Base-by-base conservation (phyloP, 2,888 invertebrate species). In the Acleris laterana region DNA sequence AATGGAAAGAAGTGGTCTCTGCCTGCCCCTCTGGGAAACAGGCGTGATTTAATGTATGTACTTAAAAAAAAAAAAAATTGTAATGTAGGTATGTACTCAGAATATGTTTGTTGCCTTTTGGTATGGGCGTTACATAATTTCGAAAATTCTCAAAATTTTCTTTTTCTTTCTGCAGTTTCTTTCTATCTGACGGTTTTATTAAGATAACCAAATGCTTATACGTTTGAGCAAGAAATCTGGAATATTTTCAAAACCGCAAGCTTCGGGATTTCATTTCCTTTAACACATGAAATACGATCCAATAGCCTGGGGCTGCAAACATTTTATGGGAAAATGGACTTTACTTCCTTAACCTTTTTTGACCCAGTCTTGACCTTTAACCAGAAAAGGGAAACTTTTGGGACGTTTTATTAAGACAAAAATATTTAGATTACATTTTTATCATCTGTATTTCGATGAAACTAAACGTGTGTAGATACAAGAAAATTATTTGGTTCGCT, bases 181-280 rank as follows among this genome's bases (percentile, higher is more conserved):
- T 13, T 11, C 3, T 32, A 9, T 9, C 32, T 32, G 13, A 32
- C 32, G 32, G 13, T 38, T 32, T 32, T 38, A 38, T 38, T 13
- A 38, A 38, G 38, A 46, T 17, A 46, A 46, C 9, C 32, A 32
- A n/a, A 25, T 22, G 13, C 51, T 22, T 32, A 4, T 25, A 13
- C 22, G 5, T 50, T 16, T 16, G 5, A 20, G 9, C 13, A 5
- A 16, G 32, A 58, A 58, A 22, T 13, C 25, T 11, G 42, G 46
- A 22, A 57, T 57, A 46, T 25, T 46, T 57, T 44, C 44, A 44
- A 57, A 55, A 38, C 55, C 46, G 22, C 25, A 3, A 46, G n/a
- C 20, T 51, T 13, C 44, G 28, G 32, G 51, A 63, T 38, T 63
- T 58, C 52, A 63, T 63, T 63, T 63, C 63, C 63, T 38, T 7